Conservation (phyloP, 2,113 vertebrate genomes). For the Myxocyprinus asiaticus region DNA sequence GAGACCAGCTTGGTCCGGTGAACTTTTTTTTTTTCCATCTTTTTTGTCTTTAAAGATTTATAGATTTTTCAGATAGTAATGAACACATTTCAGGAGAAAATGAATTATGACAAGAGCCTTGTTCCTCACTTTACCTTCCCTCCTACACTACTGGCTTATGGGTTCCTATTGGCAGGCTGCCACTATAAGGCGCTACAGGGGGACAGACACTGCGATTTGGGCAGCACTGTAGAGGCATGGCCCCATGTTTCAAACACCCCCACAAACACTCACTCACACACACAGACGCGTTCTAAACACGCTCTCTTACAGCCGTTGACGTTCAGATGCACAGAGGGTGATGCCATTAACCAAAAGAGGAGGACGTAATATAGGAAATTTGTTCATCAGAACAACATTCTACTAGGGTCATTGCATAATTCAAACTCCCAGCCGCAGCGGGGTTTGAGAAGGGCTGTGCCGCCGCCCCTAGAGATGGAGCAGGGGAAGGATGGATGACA, state of each 20-base stretch:
- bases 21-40: constrained; percentile 79
- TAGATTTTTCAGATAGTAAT: constrained; percentile 91
- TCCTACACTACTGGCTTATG: constrained; percentile 93
- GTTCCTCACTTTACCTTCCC: constrained; percentile 90
- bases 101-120: constrained; percentile 80
- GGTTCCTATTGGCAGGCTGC: constrained; percentile 82
- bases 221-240: constrained; percentile 71
- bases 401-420: constrained; percentile 81
- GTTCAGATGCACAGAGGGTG: constrained; percentile 47
- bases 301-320: no score
- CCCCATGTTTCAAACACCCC: constrained; percentile 75
- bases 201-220: constrained; percentile 74
- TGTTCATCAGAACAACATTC: constrained; percentile 78
- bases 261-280: constrained; percentile 22
- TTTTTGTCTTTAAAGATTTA: constrained; percentile 88
- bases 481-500: constrained; percentile 55
- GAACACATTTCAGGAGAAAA: constrained; percentile 96
- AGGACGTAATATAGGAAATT: constrained; percentile 67
- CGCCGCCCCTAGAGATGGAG: constrained; percentile 59
- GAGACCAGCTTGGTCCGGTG: constrained; percentile 94
- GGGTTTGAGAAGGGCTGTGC: constrained; percentile 75
- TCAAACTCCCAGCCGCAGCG: constrained; percentile 69
- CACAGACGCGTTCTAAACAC: no score
- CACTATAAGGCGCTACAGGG: constrained; percentile 86
- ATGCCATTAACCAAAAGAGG: constrained; percentile 46